Evolutionary conservation across 2,888 invertebrate species (phyloP).

Genomic region (Lamellibrachia columna): DNA sequence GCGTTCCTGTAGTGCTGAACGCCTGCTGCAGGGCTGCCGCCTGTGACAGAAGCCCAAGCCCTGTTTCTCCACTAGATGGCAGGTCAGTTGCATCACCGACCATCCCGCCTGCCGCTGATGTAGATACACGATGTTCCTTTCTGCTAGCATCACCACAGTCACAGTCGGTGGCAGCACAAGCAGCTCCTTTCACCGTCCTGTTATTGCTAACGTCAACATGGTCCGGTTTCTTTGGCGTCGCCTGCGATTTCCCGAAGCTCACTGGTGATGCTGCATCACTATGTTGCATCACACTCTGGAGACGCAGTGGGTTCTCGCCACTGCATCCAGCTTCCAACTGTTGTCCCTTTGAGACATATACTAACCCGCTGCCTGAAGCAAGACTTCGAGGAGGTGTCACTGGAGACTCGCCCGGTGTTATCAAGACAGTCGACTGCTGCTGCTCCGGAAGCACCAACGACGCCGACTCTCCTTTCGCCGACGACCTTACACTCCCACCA

Average conservation of each 20-base stretch:
- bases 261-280: neutral
- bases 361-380: neutral
- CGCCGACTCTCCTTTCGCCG: neutral
- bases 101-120: neutral
- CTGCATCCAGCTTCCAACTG: neutral
- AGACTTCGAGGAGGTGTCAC: neutral
- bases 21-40: conserved; percentile 10
- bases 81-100: neutral
- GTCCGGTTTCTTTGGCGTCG: neutral
- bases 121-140: neutral
- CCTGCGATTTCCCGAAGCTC: neutral
- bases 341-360: neutral
- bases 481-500: neutral
- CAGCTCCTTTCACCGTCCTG: neutral
- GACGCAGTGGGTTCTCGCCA: neutral
- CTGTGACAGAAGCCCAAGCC: neutral
- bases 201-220: neutral
- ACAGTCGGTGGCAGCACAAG: neutral
- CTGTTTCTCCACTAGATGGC: neutral
- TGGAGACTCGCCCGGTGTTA: neutral
- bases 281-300: neutral
- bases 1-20: neutral
- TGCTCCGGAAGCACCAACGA: neutral
- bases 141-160: neutral
- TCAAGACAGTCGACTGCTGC: neutral